Conservation (phyloP, 2,113 vertebrate species). For the Odocoileus hemionus region DNA sequence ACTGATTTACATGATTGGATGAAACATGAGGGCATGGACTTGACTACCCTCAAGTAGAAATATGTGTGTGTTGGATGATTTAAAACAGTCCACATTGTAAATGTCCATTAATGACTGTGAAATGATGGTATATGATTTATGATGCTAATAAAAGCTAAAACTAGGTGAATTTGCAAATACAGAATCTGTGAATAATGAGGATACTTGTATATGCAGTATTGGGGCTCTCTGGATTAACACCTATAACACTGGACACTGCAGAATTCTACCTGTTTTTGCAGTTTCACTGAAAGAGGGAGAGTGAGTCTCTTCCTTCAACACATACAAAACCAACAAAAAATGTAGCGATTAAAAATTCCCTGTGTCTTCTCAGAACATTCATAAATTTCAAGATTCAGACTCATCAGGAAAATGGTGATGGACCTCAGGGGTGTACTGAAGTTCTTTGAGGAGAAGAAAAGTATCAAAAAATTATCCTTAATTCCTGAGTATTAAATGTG, state of each 20-base stretch:
- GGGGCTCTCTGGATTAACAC: background rate
- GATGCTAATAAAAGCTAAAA: background rate
- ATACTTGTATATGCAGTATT: rapidly evolving
- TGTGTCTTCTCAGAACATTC: background rate
- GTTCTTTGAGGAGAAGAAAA: background rate
- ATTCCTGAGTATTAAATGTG: too few species aligned
- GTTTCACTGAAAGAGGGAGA: background rate
- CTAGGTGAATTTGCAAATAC: background rate
- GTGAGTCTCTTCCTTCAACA: background rate
- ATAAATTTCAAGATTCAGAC: background rate
- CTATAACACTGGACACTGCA: background rate
- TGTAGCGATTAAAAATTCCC: background rate
- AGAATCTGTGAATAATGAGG: background rate
- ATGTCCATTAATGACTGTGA: background rate
- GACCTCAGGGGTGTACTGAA: background rate
- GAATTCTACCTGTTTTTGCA: background rate
- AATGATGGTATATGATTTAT: background rate
- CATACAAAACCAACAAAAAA: background rate
- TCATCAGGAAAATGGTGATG: background rate
- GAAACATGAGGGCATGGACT: too few species aligned
- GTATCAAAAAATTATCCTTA: background rate
- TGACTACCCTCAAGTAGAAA: too few species aligned
- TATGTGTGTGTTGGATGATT: background rate
- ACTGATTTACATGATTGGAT: too few species aligned
- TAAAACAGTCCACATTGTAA: background rate